Conservation (phyloP, 92 coral and sea anemone genomes). For the Porites lobata region DNA sequence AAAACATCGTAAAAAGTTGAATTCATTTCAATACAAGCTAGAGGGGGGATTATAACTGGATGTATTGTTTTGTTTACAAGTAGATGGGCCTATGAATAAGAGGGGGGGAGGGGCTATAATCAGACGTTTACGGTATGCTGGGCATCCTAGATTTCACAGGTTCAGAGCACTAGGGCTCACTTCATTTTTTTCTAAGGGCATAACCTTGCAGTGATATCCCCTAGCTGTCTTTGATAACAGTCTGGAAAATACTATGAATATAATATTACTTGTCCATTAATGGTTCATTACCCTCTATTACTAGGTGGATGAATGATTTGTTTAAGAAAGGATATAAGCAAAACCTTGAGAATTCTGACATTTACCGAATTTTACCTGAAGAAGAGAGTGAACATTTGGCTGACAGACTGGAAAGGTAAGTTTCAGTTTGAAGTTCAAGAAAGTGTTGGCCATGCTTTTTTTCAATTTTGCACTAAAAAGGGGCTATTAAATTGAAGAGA, state of each 20-base stretch:
- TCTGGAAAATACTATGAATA: too few relatives aligned
- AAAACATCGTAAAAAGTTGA: too few relatives aligned
- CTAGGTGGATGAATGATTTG: conserved; percentile 89
- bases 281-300: neutral
- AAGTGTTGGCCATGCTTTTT: too few relatives aligned
- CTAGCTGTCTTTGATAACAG: too few relatives aligned
- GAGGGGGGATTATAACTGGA: too few relatives aligned
- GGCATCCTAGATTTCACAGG: neutral
- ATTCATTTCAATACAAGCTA: too few relatives aligned
- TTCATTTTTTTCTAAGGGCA: neutral
- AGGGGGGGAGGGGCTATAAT: too few relatives aligned
- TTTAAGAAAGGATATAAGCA: conserved; percentile 83
- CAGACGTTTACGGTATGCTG: too few relatives aligned
- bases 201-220: neutral
- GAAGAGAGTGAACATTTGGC: conserved; percentile 81
- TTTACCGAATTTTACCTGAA: conserved; percentile 79
- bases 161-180: neutral
- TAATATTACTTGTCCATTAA: neutral
- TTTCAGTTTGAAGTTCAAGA: neutral
- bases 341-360: conserved; percentile 77
- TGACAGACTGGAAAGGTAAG: conserved; percentile 88
- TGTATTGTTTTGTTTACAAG: too few relatives aligned
- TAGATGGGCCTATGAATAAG: too few relatives aligned
- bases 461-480: too few relatives aligned
- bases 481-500: too few relatives aligned